Percentiles rank a stretch among this genome's conserved stretches.
Evolutionary conservation across 2,113 vertebrate genomes (phyloP).

Genomic region (Chamaetylas fuelleborni): DNA sequence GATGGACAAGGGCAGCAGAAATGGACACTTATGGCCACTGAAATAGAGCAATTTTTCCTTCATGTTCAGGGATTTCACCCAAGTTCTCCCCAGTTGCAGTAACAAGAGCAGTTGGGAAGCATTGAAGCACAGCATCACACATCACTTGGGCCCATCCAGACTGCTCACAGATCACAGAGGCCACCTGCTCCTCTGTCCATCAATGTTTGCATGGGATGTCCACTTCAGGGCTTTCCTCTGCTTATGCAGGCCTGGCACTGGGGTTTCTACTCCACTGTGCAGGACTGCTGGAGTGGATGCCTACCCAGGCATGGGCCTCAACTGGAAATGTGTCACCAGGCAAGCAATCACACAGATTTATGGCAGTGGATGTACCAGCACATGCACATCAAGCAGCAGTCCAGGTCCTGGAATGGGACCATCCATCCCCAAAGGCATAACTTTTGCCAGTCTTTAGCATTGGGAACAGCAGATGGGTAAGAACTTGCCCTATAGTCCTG

Average conservation of each 20-base stretch:
- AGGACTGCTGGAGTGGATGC: too few species aligned
- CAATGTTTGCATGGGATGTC: background rate
- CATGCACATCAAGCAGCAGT: background rate
- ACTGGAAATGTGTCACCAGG: background rate
- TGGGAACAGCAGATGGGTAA: background rate
- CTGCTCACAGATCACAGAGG: background rate
- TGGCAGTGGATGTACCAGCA: background rate
- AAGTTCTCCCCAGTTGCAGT: background rate
- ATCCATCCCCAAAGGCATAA: background rate
- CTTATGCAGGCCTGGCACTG: background rate
- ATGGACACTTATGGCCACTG: background rate
- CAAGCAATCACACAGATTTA: background rate
- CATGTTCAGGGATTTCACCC: background rate
- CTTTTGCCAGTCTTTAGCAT: background rate
- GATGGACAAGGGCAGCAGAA: background rate
- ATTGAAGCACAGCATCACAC: background rate
- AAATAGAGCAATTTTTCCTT: background rate
- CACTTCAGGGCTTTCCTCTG: background rate
- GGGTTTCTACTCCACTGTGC: background rate
- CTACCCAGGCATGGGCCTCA: background rate
- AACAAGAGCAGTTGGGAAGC: background rate
- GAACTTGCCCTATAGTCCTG: background rate
- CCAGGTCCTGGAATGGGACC: background rate
- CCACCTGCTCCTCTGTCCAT: background rate
- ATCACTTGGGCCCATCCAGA: background rate